Evolutionary conservation across 2,888 invertebrate genomes (phyloP).

Genomic region (Drosophila gaucha): DNA sequence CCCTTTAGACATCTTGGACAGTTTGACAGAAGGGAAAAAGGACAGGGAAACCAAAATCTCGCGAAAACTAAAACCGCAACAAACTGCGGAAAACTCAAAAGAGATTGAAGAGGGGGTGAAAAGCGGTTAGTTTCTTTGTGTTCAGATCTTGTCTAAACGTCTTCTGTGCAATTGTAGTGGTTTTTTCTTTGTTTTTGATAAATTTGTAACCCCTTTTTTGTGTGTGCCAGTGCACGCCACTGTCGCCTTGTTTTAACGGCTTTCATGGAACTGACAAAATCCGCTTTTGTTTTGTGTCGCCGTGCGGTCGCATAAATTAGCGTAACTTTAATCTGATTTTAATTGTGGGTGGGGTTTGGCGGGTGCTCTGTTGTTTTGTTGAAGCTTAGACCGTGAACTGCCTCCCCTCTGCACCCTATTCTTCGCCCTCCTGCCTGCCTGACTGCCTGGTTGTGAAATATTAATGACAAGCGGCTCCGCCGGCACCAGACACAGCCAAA

Average conservation of each 20-base stretch:
- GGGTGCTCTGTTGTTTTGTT: conserved; percentile 40
- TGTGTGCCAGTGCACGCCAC: background rate
- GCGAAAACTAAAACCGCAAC: conserved; percentile 49
- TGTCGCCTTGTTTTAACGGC: conserved; percentile 24
- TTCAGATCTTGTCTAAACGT: conserved; percentile 4
- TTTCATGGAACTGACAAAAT: conserved; percentile 44
- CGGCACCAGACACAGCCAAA: conserved; percentile 18
- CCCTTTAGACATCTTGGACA: conserved; percentile 44
- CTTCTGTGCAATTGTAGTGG: background rate
- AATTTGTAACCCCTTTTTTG: background rate
- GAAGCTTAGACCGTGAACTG: conserved; percentile 52
- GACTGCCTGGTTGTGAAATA: conserved; percentile 61
- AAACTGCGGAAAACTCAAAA: conserved; percentile 11
- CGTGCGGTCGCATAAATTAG: conserved; percentile 83
- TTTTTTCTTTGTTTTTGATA: conserved; percentile 8
- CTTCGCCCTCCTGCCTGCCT: background rate
- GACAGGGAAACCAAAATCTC: conserved; percentile 6
- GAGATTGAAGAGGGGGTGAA: conserved; percentile 3
- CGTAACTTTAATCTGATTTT: conserved; percentile 81
- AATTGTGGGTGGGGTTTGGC: conserved; percentile 60
- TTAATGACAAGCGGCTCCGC: conserved; percentile 62
- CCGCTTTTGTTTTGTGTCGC: conserved; percentile 74
- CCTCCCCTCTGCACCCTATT: background rate
- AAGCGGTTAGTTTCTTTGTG: conserved; percentile 1
- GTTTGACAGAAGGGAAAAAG: conserved; percentile 9